Evolutionary conservation across 2,113 vertebrate genomes (phyloP).

Genomic region (Tragelaphus strepsiceros): DNA sequence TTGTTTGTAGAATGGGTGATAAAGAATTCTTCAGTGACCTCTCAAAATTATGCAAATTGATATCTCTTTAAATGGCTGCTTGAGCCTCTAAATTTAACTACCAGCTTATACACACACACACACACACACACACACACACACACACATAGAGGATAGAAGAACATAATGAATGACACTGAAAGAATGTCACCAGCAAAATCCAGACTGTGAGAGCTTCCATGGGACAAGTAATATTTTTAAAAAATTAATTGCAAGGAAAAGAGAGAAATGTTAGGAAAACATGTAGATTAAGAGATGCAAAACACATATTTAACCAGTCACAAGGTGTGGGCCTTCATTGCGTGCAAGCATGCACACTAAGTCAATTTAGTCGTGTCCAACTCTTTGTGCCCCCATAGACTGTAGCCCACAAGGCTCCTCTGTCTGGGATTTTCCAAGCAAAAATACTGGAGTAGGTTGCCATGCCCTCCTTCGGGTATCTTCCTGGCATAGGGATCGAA

Average conservation of each 20-base stretch:
- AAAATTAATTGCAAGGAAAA: background rate
- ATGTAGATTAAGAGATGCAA: background rate
- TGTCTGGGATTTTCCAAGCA: background rate
- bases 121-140: background rate
- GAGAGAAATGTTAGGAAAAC: background rate
- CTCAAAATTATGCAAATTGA: background rate
- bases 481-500: background rate
- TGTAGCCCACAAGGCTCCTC: background rate
- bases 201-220: background rate
- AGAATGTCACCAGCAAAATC: background rate
- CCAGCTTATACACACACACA: background rate
- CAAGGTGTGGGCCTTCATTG: background rate
- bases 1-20: background rate
- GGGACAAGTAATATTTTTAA: background rate
- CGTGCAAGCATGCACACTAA: accelerated
- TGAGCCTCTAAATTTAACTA: background rate
- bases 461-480: background rate
- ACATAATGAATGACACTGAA: background rate
- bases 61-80: background rate
- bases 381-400: background rate
- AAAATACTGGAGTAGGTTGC: background rate
- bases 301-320: background rate
- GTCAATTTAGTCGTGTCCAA: background rate
- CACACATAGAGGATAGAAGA: conserved; percentile 10
- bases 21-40: conserved; percentile 7